phyloP scores from a whole-genome alignment of 2,113 vertebrate species.

The Burhinus bistriatus region DNA sequence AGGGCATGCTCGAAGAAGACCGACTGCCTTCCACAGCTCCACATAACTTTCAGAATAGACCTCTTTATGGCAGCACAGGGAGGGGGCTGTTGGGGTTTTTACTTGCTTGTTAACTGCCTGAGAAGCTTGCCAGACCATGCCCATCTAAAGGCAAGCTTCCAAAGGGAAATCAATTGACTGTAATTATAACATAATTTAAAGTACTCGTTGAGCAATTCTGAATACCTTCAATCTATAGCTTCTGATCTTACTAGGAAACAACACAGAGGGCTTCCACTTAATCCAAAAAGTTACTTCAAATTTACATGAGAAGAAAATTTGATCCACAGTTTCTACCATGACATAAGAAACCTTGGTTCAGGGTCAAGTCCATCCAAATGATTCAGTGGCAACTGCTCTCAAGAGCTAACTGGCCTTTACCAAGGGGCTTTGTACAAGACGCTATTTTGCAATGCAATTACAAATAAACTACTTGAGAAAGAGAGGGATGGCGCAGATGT shows the following conservation, averaged over 20 bases:
- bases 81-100: not conserved
- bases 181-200: not conserved
- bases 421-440: fast-evolving
- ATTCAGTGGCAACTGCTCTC: not conserved
- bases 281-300: not conserved
- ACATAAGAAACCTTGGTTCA: not conserved
- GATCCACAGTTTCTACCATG: not conserved
- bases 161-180: not conserved
- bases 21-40: not conserved
- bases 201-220: not conserved
- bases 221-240: not conserved
- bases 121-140: not conserved
- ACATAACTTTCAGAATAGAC: not conserved
- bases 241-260: not conserved
- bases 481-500: not conserved
- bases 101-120: not conserved
- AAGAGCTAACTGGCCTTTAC: not conserved
- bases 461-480: not conserved
- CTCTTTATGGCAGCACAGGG: not conserved
- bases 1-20: not conserved
- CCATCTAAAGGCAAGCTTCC: not conserved
- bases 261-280: not conserved
- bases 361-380: not conserved
- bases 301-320: not conserved
- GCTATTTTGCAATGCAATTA: not conserved